phyloP scores from a whole-genome alignment of 2,888 invertebrate genomes.

The Helobdella robusta region DNA sequence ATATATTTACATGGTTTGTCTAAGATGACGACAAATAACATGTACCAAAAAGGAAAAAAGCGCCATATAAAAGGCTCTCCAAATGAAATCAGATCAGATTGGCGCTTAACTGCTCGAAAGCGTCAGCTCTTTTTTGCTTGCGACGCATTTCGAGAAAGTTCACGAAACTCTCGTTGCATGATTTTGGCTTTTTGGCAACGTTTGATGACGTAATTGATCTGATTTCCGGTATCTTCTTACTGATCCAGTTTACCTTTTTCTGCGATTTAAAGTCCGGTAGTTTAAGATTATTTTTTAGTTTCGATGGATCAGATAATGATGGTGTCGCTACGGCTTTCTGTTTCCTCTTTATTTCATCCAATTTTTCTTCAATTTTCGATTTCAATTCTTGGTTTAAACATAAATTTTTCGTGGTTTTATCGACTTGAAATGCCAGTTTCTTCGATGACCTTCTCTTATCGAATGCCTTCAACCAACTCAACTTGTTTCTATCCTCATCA shows the following conservation, averaged over 20 bases:
- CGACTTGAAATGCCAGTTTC: too few species aligned
- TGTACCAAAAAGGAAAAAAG: too few species aligned
- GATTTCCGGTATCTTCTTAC: too few species aligned
- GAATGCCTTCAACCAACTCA: neutral
- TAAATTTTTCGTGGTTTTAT: too few species aligned
- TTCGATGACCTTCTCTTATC: neutral
- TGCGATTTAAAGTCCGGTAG: too few species aligned
- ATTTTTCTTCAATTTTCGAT: neutral
- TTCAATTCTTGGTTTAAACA: too few species aligned
- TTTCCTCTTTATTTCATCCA: too few species aligned
- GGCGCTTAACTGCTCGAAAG: conserved; percentile 15
- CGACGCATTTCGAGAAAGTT: neutral
- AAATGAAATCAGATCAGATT: conserved; percentile 10
- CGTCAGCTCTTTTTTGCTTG: conserved; percentile 20
- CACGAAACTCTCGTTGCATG: conserved; percentile 12
- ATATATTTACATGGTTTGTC: too few species aligned
- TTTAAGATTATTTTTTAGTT: neutral
- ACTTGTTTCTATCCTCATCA: neutral
- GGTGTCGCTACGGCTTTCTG: too few species aligned
- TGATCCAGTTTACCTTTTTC: too few species aligned
- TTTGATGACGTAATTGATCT: too few species aligned
- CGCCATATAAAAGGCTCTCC: neutral
- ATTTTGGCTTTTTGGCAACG: neutral
- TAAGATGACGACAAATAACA: too few species aligned
- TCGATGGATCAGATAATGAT: neutral